Conservation (phyloP, 1,140 invertebrate species). For the Papilio glaucus region DNA sequence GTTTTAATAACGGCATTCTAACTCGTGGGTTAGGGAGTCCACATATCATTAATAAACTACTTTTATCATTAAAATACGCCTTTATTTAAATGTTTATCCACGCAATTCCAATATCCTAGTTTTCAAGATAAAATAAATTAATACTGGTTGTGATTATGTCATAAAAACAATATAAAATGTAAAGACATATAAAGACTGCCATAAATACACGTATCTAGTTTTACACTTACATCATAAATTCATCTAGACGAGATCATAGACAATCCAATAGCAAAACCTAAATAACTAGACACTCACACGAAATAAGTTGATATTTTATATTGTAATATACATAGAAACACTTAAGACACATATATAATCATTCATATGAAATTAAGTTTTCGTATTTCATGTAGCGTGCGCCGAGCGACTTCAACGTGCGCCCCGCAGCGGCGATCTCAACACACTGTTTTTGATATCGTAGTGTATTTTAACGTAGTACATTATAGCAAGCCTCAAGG, state of each 20-base stretch:
- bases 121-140: background rate
- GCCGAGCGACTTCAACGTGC: slow-evolving; percentile 49
- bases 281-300: background rate
- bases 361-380: slow-evolving; percentile 13
- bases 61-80: too few species aligned
- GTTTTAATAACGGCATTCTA: too few species aligned
- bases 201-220: background rate
- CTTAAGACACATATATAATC: background rate
- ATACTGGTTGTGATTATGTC: background rate
- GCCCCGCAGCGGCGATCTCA: slow-evolving; percentile 50
- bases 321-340: background rate
- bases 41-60: too few species aligned
- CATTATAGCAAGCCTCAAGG: slow-evolving; percentile 67
- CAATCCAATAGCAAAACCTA: slow-evolving; percentile 3
- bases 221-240: slow-evolving; percentile 29
- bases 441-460: slow-evolving; percentile 77
- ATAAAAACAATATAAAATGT: slow-evolving; percentile 1
- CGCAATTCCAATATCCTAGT: too few species aligned
- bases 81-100: too few species aligned
- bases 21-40: too few species aligned
- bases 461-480: slow-evolving; percentile 75
- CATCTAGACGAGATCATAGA: background rate
- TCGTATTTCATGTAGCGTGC: background rate
- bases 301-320: background rate
- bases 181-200: background rate